Conservation (phyloP, 1,140 invertebrate species). For the Drosophila baimaii region DNA sequence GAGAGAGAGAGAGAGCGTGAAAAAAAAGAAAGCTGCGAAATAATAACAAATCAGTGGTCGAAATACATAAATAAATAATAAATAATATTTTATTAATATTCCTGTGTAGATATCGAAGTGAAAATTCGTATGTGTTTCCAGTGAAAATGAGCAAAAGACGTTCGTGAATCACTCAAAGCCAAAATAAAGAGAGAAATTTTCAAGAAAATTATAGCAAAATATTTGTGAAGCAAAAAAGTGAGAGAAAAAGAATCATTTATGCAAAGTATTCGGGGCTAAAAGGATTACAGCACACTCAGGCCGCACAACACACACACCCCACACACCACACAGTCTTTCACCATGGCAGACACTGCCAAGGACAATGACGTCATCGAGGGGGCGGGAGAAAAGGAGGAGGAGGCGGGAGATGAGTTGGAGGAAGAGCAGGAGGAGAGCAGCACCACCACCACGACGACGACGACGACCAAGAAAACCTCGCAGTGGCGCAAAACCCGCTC, state of each 20-base stretch:
- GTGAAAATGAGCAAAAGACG: constrained; percentile 43
- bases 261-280: constrained; percentile 52
- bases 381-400: constrained; percentile 11
- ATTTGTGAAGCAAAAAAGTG: constrained; percentile 37
- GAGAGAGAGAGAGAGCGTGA: too few relatives aligned
- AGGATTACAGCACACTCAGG: constrained; percentile 60
- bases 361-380: constrained; percentile 68
- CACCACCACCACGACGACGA: constrained; percentile 59
- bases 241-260: constrained; percentile 46
- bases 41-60: constrained; percentile 28
- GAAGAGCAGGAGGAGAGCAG: constrained; percentile 56
- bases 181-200: constrained; percentile 21
- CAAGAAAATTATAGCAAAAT: constrained; percentile 46
- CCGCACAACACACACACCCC: constrained; percentile 21
- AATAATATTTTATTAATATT: constrained; percentile 50
- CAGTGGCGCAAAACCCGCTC: constrained; percentile 81
- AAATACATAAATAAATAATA: constrained; percentile 48
- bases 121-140: constrained; percentile 39
- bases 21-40: too few relatives aligned
- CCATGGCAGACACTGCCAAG: constrained; percentile 79
- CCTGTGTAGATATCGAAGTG: constrained; percentile 28
- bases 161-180: constrained; percentile 30
- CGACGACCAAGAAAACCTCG: constrained; percentile 73
- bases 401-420: constrained; percentile 24
- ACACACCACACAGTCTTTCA: constrained; percentile 49